Conservation (phyloP, 1,140 invertebrate species). For the Aleiodes sp. region DNA sequence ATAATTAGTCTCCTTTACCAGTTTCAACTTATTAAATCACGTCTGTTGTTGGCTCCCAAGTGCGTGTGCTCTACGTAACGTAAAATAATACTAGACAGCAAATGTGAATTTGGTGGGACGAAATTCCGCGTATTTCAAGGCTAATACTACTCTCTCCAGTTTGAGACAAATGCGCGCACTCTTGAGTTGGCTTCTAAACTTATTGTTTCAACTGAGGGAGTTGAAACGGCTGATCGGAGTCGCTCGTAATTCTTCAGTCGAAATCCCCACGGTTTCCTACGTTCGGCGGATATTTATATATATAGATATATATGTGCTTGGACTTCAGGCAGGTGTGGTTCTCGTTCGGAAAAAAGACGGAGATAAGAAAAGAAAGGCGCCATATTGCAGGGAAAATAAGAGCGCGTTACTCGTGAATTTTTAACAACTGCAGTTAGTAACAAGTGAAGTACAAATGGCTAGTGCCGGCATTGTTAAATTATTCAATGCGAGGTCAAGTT, state of each 20-base stretch:
- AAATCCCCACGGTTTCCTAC: neutral
- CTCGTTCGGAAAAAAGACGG: neutral
- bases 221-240: neutral
- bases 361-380: neutral
- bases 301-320: neutral
- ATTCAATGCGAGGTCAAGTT: conserved; percentile 16
- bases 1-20: conserved; percentile 21
- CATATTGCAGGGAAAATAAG: neutral
- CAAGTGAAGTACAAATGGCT: conserved; percentile 26
- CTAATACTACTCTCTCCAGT: no score
- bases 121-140: no score
- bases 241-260: neutral
- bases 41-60: no score
- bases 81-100: no score
- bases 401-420: conserved; percentile 1
- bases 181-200: no score
- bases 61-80: no score
- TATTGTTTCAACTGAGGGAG: no score
- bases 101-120: no score
- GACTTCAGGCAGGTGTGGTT: neutral
- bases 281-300: no score
- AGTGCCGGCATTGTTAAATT: neutral
- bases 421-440: conserved; percentile 15
- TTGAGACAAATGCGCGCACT: no score
- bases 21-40: neutral